Evolutionary conservation across 2,888 invertebrate species (phyloP), one percentile per base, ranked within the genome.

Genomic region (Geophilus truncorum): DNA sequence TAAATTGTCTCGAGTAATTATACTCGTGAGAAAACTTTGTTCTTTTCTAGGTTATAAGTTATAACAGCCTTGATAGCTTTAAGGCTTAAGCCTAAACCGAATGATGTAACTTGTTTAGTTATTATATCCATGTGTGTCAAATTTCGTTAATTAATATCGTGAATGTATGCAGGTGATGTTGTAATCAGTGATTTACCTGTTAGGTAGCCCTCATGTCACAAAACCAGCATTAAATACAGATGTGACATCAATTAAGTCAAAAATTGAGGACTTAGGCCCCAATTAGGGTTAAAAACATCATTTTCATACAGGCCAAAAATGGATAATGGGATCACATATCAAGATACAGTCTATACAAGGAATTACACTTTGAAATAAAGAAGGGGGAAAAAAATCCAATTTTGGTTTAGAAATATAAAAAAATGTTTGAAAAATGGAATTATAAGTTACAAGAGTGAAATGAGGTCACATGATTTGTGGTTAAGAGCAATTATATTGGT

Each of bases 391-490:
- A n/a, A n/a, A n/a, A n/a, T n/a, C n/a, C n/a, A n/a, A n/a, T n/a
- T n/a, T n/a, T n/a, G n/a, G n/a, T n/a, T n/a, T n/a, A n/a, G n/a
- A n/a, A n/a, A n/a, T n/a, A n/a, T n/a, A n/a, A n/a, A n/a, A n/a
- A n/a, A n/a, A n/a, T n/a, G n/a, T 21, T 62, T 28, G 15, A 70
- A 70, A 70, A 70, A 70, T 12, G 25, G 28, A 0, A 28, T 25
- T 25, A 70, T 5, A 10, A 23, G 25, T 70, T 70, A 28, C n/a
- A 70, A 25, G 10, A 70, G 28, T 28, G 28, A 70, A 70, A 4
- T 70, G n/a, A 70, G 70, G 70, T n/a, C 70, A 70, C n/a, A n/a
- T 70, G 70, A 70, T 70, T 70, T 70, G 70, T 70, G n/a, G 70
- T 70, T 70, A 70, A 18, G 28, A 28, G 28, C 10, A 70, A 70